Evolutionary conservation across 1,140 invertebrate genomes (phyloP), one percentile per base, ranked within the genome.

Genomic region (Philotrypesis tridentata): DNA sequence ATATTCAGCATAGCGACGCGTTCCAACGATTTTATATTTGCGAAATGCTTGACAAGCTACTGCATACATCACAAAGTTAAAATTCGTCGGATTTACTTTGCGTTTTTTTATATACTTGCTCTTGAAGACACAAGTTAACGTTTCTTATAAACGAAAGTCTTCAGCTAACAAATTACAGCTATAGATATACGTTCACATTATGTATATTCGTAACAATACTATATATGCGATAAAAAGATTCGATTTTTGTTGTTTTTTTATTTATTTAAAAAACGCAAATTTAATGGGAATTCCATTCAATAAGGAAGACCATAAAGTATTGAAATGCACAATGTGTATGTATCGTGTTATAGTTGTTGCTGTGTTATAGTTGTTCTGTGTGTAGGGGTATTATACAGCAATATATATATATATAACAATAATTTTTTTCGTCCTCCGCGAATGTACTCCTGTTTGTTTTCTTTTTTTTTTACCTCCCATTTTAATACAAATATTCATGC

Each of bases 251-350:
- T 65, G 25, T 73, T 77, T 65, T 67, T 29, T 78, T 37, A 37
- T 83, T 82, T 73, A 80, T 40, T 77, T 83, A 75, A 86, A 86
- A 86, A 86, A 87, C 83, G 60, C 72, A 65, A 73, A 80, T 84
- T 67, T 86, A 89, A 86, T 86, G 77, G 80, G 85, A 88, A 87
- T 86, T 86, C 85, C 82, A 79, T 86, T 87, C 80, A 80, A 82
- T 67, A 82, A 88, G 89, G 89, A 91, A 91, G 89, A 90, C 89
- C 83, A 75, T 85, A 89, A 89, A 89, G 86, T 84, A 88, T 88
- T 84, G 83, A 80, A 89, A 89, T 84, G 37, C 55, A 80, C 82
- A 84, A 84, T 86, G 77, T 84, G 82, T 70, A 68, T 86, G 68
- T 84, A 82, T n/a, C 80, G 48, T 84, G 80, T 37, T 5, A 37